Conservation (phyloP, 2,797 vertebrate genomes). For the Pteropus rufus region DNA sequence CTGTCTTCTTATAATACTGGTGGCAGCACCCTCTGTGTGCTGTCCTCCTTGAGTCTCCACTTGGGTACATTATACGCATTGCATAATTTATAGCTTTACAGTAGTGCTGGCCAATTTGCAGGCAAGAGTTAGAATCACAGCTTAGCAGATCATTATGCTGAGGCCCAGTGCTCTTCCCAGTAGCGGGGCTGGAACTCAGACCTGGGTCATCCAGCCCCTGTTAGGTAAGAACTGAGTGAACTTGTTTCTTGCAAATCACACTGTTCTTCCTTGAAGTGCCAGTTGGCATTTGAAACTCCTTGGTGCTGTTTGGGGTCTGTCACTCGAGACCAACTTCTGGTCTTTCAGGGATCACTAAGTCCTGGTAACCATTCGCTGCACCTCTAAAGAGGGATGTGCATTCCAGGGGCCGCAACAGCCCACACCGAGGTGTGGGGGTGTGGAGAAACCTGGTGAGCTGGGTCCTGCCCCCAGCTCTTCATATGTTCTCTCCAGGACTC, state of each 20-base stretch:
- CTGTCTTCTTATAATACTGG: no score
- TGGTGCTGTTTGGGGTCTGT: background rate
- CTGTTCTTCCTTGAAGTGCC: background rate
- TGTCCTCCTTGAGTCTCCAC: no score
- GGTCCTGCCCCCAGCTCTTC: background rate
- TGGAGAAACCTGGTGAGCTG: background rate
- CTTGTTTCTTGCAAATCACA: background rate
- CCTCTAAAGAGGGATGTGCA: background rate
- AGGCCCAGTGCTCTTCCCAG: no score
- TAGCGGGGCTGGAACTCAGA: no score
- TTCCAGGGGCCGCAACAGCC: background rate
- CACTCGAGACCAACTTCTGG: background rate
- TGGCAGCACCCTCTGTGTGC: no score
- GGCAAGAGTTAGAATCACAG: no score
- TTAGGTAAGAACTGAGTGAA: background rate
- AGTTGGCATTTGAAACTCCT: background rate
- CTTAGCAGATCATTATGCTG: no score
- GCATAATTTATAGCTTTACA: no score
- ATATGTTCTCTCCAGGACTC: background rate
- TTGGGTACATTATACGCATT: no score
- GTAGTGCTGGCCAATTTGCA: no score
- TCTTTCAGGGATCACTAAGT: background rate
- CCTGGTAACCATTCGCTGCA: background rate
- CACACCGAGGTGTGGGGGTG: background rate
- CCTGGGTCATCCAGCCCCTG: background rate